Evolutionary conservation across 1,140 invertebrate genomes (phyloP), one percentile per base, ranked within the genome.

Genomic region (Leptoteleia sp.): DNA sequence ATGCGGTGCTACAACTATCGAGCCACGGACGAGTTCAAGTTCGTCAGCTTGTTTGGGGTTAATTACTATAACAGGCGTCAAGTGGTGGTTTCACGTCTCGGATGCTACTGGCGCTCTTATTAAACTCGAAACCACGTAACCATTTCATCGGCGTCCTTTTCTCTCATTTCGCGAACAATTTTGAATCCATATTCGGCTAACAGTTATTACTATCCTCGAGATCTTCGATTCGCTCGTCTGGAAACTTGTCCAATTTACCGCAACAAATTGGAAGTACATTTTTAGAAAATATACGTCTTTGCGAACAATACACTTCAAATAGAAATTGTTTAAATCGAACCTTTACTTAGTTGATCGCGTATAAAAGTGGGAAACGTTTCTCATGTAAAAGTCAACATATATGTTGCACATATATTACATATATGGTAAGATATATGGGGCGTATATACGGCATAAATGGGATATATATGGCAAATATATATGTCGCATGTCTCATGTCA

Each of bases 31-130:
- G 68, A 45, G 64, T 79, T 79, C 68, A 75, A 75, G 76, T 79
- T 73, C 55, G 48, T 59, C 52, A 50, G 50, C 50, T 75, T 43
- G 76, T 75, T 79, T 64, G 65, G 50, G 76, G 76, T 79, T 79
- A 79, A 79, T 79, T 79, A 70, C 50, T 65, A 16, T 79, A 79
- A 79, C 76, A 70, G 65, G 76, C 64, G 70, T 79, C 70, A 75
- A 79, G 64, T 79, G 70, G 57, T 67, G 50, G 59, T 72, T 79
- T 79, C 76, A 54, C 62, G 22, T 79, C 76, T 70, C 22, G 55
- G 65, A 78, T 43, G 37, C 57, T 47, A 17, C 50, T 47, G 47
- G 35, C n/a, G 73, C 38, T 61, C 57, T 59, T 67, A 55, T 61
- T 59, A 52, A 25, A 67, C 0, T 31, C 43, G 29, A 43, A 64